Percentiles rank a stretch among this genome's conserved stretches.
Evolutionary conservation across 2,888 invertebrate species (phyloP).

Genomic region (Gerris lacustris): DNA sequence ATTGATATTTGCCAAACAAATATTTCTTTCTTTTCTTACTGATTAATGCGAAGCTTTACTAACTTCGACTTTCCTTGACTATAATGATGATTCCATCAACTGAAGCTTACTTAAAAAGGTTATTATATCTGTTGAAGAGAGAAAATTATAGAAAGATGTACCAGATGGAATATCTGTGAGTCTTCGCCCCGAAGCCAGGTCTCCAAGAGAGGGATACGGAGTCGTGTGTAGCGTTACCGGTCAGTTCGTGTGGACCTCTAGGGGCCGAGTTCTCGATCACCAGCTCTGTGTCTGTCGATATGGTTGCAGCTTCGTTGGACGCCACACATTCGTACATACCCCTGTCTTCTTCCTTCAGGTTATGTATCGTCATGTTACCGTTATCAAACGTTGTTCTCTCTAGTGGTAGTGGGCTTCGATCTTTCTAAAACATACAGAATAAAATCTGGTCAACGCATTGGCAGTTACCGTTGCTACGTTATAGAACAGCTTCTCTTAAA

Average conservation of each 20-base stretch:
- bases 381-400: constrained; percentile 55
- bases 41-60: too few species aligned
- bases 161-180: constrained; percentile 76
- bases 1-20: too few species aligned
- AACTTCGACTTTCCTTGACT: too few species aligned
- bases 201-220: constrained; percentile 71
- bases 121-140: too few species aligned
- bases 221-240: constrained; percentile 56
- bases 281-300: constrained; percentile 64
- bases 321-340: constrained; percentile 75
- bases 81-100: too few species aligned
- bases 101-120: too few species aligned
- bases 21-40: too few species aligned
- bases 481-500: too few species aligned
- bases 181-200: constrained; percentile 63
- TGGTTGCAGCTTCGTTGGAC: constrained; percentile 77
- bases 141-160: constrained; percentile 29
- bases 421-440: constrained; percentile 44
- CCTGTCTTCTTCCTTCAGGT: constrained; percentile 71
- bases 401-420: constrained; percentile 54
- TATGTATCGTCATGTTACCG: constrained; percentile 70
- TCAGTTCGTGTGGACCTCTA: constrained; percentile 78
- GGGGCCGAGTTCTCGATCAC: constrained; percentile 76
- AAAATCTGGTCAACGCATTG: not conserved
- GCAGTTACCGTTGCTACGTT: too few species aligned